Percentiles rank a stretch among this genome's conserved stretches.
Evolutionary conservation across 2,113 vertebrate species (phyloP).

Genomic region (Pachycephala philippinensis): DNA sequence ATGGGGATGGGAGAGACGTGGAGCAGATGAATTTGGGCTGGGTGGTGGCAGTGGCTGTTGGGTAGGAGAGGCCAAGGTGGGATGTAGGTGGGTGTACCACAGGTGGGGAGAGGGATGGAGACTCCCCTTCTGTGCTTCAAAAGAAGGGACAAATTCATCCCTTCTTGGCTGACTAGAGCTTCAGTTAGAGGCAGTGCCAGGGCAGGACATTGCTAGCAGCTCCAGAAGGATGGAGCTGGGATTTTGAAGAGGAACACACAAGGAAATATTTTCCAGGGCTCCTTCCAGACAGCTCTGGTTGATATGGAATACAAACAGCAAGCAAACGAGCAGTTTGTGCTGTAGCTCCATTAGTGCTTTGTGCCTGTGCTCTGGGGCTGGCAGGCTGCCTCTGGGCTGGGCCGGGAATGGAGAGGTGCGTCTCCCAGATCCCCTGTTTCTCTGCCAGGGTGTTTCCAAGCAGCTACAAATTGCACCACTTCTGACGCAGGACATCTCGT

Average conservation of each 20-base stretch:
- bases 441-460: not conserved
- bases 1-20: not conserved
- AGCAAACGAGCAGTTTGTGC: not conserved
- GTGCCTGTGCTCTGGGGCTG: not conserved
- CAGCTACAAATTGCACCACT: not conserved
- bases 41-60: not conserved
- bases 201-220: not conserved
- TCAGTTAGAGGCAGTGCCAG: not conserved
- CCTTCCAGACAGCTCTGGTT: not conserved
- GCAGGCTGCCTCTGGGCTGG: not conserved
- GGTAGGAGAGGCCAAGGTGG: not conserved
- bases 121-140: not conserved
- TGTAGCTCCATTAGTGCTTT: not conserved
- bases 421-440: not conserved
- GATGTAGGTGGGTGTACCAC: not conserved
- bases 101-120: not conserved
- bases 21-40: not conserved
- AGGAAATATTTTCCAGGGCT: not conserved
- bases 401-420: accelerated
- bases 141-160: not conserved
- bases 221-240: not conserved
- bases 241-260: not conserved
- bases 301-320: not conserved
- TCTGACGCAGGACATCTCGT: not conserved
- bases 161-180: not conserved